Percentiles rank a stretch among this genome's conserved stretches.
These are phyloP conservation scores for Drosophila pseudotalamancana DNA, from an alignment of 2,888 invertebrate genomes.

Conservation along the genomic window DNA sequence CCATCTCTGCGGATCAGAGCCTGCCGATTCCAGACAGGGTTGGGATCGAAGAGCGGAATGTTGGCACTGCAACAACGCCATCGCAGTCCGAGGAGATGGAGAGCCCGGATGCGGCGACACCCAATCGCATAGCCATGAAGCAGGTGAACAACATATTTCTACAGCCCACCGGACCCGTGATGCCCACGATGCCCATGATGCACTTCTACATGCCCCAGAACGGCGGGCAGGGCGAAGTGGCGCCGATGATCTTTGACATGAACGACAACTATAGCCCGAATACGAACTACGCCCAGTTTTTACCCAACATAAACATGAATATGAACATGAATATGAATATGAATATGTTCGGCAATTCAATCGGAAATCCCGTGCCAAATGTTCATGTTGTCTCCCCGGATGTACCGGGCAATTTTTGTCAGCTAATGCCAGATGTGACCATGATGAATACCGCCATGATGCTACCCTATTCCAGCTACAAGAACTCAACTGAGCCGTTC, in stretches of 20 bases:
- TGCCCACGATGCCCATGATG: slow-evolving; percentile 33
- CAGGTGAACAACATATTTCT: slow-evolving; percentile 24
- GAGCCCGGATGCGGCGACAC: background rate
- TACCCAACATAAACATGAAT: slow-evolving; percentile 28
- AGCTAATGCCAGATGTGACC: background rate
- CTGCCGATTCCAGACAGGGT: background rate
- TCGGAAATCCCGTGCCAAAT: background rate
- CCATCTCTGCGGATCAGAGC: background rate
- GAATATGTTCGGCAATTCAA: background rate
- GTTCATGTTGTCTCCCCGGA: background rate
- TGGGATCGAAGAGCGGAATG: background rate
- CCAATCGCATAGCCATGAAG: background rate
- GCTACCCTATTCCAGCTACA: background rate
- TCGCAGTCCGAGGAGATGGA: background rate
- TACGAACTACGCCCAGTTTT: background rate
- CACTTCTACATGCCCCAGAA: background rate
- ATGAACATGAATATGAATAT: slow-evolving; percentile 17
- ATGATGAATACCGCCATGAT: slow-evolving; percentile 2
- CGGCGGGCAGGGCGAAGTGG: background rate
- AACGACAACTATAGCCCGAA: background rate
- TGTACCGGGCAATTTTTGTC: background rate
- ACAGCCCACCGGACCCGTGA: slow-evolving; percentile 33
- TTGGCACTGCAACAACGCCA: too few relatives aligned
- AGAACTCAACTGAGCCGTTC: background rate
- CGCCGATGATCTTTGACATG: slow-evolving; percentile 7